Conservation (phyloP, 2,113 vertebrate species). For the Astur gentilis region DNA sequence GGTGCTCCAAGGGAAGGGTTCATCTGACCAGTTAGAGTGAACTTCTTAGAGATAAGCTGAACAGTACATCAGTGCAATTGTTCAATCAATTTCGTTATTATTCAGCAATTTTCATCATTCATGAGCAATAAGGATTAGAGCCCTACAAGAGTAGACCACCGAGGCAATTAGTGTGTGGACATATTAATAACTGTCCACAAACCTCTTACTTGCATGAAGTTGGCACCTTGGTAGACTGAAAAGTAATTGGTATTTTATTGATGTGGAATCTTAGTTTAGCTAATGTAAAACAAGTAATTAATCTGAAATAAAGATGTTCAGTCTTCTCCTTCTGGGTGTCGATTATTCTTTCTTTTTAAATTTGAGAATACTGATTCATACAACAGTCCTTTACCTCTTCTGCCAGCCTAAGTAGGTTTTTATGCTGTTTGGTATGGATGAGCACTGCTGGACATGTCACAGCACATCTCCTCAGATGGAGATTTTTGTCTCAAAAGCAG, state of each 20-base stretch:
- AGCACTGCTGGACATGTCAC: neutral
- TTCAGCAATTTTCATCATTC: neutral
- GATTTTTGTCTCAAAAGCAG: neutral
- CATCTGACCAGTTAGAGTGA: neutral
- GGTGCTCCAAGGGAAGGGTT: neutral
- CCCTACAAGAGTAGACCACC: neutral
- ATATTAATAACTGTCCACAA: neutral
- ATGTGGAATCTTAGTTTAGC: neutral
- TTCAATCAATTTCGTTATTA: neutral
- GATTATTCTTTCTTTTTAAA: neutral
- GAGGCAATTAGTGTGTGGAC: neutral
- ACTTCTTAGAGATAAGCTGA: neutral
- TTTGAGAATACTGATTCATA: neutral
- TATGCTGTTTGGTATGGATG: neutral
- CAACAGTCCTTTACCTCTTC: neutral
- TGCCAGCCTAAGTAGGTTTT: neutral
- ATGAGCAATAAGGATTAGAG: neutral
- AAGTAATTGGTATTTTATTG: neutral
- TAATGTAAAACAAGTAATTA: neutral
- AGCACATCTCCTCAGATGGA: neutral
- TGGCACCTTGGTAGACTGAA: neutral
- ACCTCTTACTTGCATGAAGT: neutral
- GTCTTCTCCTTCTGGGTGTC: neutral
- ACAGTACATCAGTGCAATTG: neutral
- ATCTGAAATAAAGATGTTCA: neutral